These are phyloP conservation scores for Lepidotrigona ventralis DNA, from an alignment of 1,140 invertebrate genomes.

Conservation along the genomic window DNA sequence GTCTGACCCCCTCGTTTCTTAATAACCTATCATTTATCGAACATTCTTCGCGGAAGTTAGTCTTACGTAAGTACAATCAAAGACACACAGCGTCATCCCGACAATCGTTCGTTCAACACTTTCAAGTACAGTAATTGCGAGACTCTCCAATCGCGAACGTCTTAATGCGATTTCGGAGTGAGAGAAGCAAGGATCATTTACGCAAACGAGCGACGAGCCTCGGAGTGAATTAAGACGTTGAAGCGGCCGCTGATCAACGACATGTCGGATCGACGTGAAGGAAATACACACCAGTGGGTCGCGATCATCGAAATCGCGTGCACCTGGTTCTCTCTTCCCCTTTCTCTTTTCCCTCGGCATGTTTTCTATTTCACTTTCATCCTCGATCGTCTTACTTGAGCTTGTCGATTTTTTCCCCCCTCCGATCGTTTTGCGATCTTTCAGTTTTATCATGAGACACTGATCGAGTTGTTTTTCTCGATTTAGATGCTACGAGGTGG, in stretches of 20 bases:
- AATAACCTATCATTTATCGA: not conserved
- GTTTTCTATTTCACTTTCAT: conserved; percentile 27
- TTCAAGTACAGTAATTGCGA: conserved; percentile 46
- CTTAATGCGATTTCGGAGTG: not conserved
- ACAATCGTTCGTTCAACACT: not conserved
- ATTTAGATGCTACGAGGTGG: not conserved
- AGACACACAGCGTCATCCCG: not conserved
- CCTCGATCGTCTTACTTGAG: not conserved
- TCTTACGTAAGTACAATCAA: not conserved
- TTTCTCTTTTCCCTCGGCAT: not conserved
- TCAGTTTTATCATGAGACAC: not conserved
- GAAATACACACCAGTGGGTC: not conserved
- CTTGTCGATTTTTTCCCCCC: not conserved
- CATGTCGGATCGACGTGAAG: not conserved
- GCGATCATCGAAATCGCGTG: conserved; percentile 9
- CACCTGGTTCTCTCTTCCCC: not conserved
- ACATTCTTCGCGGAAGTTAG: not conserved
- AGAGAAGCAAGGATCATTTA: not conserved
- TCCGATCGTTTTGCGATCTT: not conserved
- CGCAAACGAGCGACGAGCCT: not conserved
- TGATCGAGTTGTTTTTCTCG: not conserved
- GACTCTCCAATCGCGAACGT: not conserved
- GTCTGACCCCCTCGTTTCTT: not conserved
- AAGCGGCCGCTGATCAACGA: conserved; percentile 1
- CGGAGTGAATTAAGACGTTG: not conserved